phyloP scores from a whole-genome alignment of 2,113 vertebrate genomes.

The Cranoglanis bouderius region DNA sequence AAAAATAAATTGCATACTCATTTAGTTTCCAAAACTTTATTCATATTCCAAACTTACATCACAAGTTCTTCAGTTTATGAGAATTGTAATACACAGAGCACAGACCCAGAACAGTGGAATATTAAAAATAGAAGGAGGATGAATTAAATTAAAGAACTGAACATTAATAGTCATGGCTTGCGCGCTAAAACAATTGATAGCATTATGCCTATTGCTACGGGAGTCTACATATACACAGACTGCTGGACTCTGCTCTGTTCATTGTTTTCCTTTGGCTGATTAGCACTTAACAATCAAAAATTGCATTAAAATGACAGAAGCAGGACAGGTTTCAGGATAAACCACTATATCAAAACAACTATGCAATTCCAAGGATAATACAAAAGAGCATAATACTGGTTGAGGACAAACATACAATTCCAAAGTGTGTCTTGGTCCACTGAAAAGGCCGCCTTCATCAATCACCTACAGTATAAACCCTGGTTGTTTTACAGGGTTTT shows the following conservation, averaged over 20 bases:
- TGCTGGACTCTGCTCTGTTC: background rate
- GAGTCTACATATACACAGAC: slow-evolving; percentile 7
- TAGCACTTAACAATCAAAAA: slow-evolving; percentile 13
- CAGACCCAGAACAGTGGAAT: slow-evolving; percentile 59
- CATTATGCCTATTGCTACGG: background rate
- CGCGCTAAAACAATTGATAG: background rate
- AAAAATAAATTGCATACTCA: background rate
- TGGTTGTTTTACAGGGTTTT: background rate
- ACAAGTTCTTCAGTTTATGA: slow-evolving; percentile 48
- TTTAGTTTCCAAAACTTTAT: slow-evolving; percentile 60
- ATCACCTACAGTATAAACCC: slow-evolving; percentile 15
- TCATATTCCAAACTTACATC: slow-evolving; percentile 56
- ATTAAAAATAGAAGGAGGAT: slow-evolving; percentile 48
- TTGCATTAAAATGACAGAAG: slow-evolving; percentile 4
- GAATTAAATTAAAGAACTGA: background rate
- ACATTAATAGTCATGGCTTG: background rate
- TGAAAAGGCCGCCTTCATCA: background rate
- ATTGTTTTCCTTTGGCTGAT: slow-evolving; percentile 10
- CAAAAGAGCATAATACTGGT: slow-evolving; percentile 65
- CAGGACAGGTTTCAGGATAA: slow-evolving; percentile 18
- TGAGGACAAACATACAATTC: slow-evolving; percentile 33
- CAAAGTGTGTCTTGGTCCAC: slow-evolving; percentile 9
- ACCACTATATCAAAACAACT: slow-evolving; percentile 40
- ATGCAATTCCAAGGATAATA: slow-evolving; percentile 59
- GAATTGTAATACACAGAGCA: slow-evolving; percentile 57